phyloP scores from a whole-genome alignment of 64 coral and sea anemone genomes.

The Acropora yongei region DNA sequence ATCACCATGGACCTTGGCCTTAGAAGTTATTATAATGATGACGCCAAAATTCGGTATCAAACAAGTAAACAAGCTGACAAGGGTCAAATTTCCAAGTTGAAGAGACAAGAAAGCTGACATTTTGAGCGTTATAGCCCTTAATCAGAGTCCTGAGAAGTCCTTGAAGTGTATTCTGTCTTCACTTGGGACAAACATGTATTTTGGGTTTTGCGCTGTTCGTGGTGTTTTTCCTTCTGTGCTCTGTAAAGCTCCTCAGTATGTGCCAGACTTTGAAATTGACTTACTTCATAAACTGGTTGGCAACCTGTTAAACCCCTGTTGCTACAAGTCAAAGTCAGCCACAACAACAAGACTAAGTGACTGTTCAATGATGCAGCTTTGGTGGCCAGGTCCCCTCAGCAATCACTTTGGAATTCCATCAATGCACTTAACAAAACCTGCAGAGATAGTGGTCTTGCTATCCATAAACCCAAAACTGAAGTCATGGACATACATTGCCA shows the following conservation, averaged over 20 bases:
- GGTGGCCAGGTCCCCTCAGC: background rate
- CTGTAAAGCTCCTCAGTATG: background rate
- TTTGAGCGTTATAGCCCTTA: too few relatives aligned
- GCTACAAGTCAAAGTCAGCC: slow-evolving; percentile 27
- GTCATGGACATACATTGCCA: slow-evolving; percentile 36
- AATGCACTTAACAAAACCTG: background rate
- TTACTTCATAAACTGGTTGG: background rate
- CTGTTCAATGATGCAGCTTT: slow-evolving; percentile 29
- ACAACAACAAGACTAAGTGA: background rate
- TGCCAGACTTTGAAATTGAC: slow-evolving; percentile 8
- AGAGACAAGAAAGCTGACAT: too few relatives aligned
- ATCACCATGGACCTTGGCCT: too few relatives aligned
- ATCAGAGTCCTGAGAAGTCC: too few relatives aligned
- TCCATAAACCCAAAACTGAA: slow-evolving; percentile 21
- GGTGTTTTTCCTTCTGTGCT: background rate
- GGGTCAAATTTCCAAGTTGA: too few relatives aligned
- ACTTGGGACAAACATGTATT: slow-evolving; percentile 9
- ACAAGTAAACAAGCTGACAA: too few relatives aligned
- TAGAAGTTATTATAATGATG: too few relatives aligned
- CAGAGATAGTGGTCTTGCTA: background rate
- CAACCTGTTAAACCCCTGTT: background rate
- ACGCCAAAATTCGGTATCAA: too few relatives aligned
- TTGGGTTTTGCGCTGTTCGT: slow-evolving; percentile 6
- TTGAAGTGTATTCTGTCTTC: too few relatives aligned
- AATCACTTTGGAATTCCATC: background rate